Percentiles rank a stretch among this genome's conserved stretches.
Conservation (phyloP, 2,797 vertebrate species). For the Distichodus sexfasciatus region DNA sequence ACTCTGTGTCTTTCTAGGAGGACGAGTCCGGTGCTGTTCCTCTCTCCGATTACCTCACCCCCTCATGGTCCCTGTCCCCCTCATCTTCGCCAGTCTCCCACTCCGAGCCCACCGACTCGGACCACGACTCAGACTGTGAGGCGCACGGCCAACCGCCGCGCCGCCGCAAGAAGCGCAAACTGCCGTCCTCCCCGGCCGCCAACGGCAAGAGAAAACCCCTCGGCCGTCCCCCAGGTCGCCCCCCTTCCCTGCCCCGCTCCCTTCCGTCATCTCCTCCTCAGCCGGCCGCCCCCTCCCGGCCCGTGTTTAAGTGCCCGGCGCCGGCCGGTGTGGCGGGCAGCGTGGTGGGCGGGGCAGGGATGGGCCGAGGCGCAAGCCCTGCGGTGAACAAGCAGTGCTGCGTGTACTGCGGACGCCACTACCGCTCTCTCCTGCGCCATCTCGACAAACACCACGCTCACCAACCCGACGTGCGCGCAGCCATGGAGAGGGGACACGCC, state of each 20-base stretch:
- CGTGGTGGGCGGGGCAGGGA: slow-evolving; percentile 44
- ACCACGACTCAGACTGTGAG: slow-evolving; percentile 56
- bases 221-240: slow-evolving; percentile 54
- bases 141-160: slow-evolving; percentile 54
- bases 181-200: slow-evolving; percentile 41
- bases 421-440: slow-evolving; percentile 75
- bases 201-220: slow-evolving; percentile 67
- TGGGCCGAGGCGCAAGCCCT: slow-evolving; percentile 48
- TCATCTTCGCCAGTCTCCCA: slow-evolving; percentile 76
- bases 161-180: slow-evolving; percentile 62
- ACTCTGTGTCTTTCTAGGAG: slow-evolving; percentile 48
- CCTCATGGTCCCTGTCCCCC: slow-evolving; percentile 78
- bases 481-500: slow-evolving; percentile 70
- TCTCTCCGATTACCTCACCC: slow-evolving; percentile 73
- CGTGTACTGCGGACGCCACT: slow-evolving; percentile 76
- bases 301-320: slow-evolving; percentile 69
- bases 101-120: slow-evolving; percentile 74
- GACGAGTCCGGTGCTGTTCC: slow-evolving; percentile 50
- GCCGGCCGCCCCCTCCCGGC: slow-evolving; percentile 53
- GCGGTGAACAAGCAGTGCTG: slow-evolving; percentile 71
- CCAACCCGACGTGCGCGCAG: slow-evolving; percentile 72
- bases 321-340: slow-evolving; percentile 39
- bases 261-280: slow-evolving; percentile 47
- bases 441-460: slow-evolving; percentile 77
- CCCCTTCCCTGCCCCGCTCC: slow-evolving; percentile 48